Evolutionary conservation across 2,797 vertebrate species (phyloP).

Genomic region (Poliocrania exsul): DNA sequence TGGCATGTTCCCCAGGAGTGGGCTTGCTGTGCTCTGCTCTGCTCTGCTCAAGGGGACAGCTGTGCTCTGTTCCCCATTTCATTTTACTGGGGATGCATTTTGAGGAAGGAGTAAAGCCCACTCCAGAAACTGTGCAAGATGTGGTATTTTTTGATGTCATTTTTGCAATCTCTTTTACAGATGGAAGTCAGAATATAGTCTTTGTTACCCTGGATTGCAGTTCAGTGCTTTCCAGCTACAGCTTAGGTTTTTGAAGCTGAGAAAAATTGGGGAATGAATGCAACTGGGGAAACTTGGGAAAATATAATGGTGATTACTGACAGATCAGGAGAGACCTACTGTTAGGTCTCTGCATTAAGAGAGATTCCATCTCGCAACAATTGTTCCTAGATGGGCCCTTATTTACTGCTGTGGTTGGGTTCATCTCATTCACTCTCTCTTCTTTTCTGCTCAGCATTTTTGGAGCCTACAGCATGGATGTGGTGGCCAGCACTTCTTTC

Average conservation of each 20-base stretch:
- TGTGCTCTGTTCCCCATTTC: neutral
- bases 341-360: neutral
- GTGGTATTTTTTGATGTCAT: neutral
- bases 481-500: constrained; percentile 82
- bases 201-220: neutral
- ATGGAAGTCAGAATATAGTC: neutral
- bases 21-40: neutral
- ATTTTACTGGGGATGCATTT: neutral
- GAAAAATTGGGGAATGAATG: neutral
- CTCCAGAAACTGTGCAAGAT: neutral
- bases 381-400: neutral
- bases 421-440: neutral
- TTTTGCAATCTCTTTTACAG: neutral
- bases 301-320: neutral
- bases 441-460: constrained; percentile 70
- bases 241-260: neutral
- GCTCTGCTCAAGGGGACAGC: neutral
- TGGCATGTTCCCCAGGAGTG: neutral
- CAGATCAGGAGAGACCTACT: neutral
- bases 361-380: neutral
- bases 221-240: neutral
- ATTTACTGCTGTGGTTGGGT: neutral
- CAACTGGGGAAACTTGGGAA: neutral
- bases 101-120: neutral
- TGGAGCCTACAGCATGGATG: constrained; percentile 84